Conservation (phyloP, 2,797 vertebrate genomes). For the Pantherophis vulpinus region DNA sequence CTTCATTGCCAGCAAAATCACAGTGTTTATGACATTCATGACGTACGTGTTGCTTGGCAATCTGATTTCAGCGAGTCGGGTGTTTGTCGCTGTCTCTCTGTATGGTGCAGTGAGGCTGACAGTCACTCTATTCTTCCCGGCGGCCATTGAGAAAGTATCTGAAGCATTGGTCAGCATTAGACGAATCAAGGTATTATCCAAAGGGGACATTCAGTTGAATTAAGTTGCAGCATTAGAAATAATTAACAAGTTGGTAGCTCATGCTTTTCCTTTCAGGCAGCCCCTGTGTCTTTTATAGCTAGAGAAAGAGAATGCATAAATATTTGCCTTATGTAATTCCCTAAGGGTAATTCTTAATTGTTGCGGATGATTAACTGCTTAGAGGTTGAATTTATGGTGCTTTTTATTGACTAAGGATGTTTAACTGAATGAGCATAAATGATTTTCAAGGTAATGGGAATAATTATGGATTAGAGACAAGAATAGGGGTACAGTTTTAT, state of each 20-base stretch:
- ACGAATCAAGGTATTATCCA: constrained; percentile 84
- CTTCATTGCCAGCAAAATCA: constrained; percentile 90
- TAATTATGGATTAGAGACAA: background rate
- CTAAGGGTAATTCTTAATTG: background rate
- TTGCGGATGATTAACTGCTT: background rate
- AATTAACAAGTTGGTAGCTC: background rate
- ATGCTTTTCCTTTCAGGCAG: background rate
- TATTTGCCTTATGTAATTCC: background rate
- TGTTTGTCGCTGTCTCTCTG: constrained; percentile 89
- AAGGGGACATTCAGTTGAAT: background rate
- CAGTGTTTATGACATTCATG: constrained; percentile 88
- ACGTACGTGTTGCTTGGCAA: constrained; percentile 86
- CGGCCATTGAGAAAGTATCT: constrained; percentile 85
- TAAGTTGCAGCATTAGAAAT: background rate
- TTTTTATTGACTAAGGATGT: background rate
- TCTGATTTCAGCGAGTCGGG: constrained; percentile 80
- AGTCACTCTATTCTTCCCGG: constrained; percentile 91
- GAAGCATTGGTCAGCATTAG: constrained; percentile 87
- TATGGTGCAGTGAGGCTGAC: constrained; percentile 87
- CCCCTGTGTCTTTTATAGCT: background rate
- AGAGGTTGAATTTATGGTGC: background rate
- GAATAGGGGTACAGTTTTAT: background rate
- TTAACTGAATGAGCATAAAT: background rate
- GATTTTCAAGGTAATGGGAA: background rate
- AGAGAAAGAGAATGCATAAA: background rate